Percentiles rank a stretch among this genome's conserved stretches.
Conservation (phyloP, 2,113 vertebrate species). For the Seriola rivoliana region DNA sequence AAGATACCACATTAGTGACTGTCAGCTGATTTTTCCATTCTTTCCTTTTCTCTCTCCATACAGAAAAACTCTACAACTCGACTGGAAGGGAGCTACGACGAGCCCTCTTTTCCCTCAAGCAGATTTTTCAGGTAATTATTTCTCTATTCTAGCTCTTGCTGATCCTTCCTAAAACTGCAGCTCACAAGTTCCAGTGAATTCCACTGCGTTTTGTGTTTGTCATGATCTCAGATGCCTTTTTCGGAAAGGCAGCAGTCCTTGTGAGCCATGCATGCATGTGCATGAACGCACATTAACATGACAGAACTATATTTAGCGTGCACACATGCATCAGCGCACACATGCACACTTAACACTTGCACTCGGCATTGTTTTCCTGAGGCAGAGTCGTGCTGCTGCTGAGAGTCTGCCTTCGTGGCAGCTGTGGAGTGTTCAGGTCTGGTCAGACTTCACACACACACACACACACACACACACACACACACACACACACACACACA, state of each 20-base stretch:
- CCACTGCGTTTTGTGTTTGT: conserved; percentile 1
- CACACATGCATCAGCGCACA: conserved; percentile 31
- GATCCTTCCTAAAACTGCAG: conserved; percentile 1
- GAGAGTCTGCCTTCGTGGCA: conserved; percentile 77
- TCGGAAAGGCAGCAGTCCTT: background rate
- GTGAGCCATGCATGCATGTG: background rate
- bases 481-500: conserved; percentile 27
- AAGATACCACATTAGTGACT: conserved; percentile 37
- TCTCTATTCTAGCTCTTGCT: background rate
- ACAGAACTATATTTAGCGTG: conserved; percentile 4
- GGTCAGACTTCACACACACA: conserved; percentile 65
- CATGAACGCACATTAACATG: conserved; percentile 6
- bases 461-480: background rate
- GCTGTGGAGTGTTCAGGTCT: conserved; percentile 67
- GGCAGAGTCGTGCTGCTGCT: conserved; percentile 46
- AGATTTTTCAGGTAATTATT: conserved; percentile 96
- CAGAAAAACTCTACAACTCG: conserved; percentile 98
- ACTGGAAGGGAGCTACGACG: conserved; percentile 94
- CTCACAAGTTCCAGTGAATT: background rate
- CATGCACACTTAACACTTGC: conserved; percentile 34
- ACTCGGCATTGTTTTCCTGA: conserved; percentile 52
- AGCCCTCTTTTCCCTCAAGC: conserved; percentile 98
- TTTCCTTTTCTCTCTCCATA: conserved; percentile 47
- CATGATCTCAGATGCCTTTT: background rate
- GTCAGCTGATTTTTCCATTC: conserved; percentile 38